Evolutionary conservation across 2,888 invertebrate species (phyloP).

Genomic region (Cremastinae sp.): DNA sequence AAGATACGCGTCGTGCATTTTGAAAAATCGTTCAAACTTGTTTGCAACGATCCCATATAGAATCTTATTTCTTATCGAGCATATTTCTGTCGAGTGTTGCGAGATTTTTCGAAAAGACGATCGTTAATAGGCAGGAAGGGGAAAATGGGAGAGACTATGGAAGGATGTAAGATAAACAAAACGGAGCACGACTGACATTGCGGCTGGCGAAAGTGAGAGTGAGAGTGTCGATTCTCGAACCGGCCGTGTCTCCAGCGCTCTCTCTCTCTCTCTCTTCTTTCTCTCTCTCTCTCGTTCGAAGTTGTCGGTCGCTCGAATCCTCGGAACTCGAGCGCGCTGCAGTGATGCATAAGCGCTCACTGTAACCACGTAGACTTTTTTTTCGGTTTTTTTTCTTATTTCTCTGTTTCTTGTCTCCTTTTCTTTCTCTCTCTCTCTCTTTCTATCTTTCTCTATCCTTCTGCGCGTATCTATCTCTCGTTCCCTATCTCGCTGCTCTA

Average conservation of each 20-base stretch:
- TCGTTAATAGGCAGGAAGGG: not conserved
- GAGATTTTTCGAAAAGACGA: too few species aligned
- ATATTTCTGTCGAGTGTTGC: too few species aligned
- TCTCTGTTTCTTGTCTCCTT: constrained; percentile 21
- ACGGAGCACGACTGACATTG: constrained; percentile 74
- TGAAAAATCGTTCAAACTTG: not conserved
- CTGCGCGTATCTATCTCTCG: too few species aligned
- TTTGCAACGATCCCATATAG: not conserved
- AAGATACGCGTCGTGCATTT: too few species aligned
- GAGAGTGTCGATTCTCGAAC: constrained; percentile 72
- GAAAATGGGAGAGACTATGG: constrained; percentile 10
- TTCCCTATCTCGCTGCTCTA: constrained; percentile 22
- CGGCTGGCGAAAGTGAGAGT: constrained; percentile 79
- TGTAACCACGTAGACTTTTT: constrained; percentile 41
- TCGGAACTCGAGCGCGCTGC: constrained; percentile 29
- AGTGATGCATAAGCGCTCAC: constrained; percentile 71
- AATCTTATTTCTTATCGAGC: not conserved
- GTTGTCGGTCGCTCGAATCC: constrained; percentile 23
- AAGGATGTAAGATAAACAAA: constrained; percentile 61
- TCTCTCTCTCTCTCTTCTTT: constrained; percentile 28
- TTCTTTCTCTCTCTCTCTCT: constrained; percentile 23
- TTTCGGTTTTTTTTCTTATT: constrained; percentile 7
- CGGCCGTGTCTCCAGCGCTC: constrained; percentile 55
- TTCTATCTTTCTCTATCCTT: too few species aligned
- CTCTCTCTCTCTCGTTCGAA: constrained; percentile 11